A percentile compares a stretch with the other conserved stretches of the same genome.
These are phyloP conservation scores for Nemotelus nigrinus DNA, from an alignment of 2,888 invertebrate species.

Conservation along the genomic window DNA sequence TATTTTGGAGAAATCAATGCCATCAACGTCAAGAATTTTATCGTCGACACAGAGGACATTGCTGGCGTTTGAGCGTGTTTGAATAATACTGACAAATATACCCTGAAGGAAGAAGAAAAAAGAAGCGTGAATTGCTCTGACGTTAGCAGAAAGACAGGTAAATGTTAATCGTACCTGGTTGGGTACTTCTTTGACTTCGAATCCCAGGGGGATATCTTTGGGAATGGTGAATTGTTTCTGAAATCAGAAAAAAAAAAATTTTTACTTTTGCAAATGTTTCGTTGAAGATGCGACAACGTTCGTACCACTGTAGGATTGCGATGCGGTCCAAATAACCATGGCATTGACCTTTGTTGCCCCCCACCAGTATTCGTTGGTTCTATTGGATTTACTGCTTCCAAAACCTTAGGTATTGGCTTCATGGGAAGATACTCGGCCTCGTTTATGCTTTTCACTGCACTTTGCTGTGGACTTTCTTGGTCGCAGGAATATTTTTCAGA, in stretches of 20 bases:
- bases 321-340: conserved; percentile 63
- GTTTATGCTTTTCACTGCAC: too few species aligned
- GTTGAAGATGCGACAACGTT: background rate
- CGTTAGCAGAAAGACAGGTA: background rate
- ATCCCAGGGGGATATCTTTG: conserved; percentile 59
- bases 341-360: conserved; percentile 48
- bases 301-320: conserved; percentile 63
- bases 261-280: background rate
- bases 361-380: background rate
- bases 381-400: background rate
- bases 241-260: conserved; percentile 22
- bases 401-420: too few species aligned
- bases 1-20: conserved; percentile 62
- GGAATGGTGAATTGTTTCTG: conserved; percentile 61
- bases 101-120: conserved; percentile 53
- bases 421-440: too few species aligned
- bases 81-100: conserved; percentile 59
- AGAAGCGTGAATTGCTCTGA: background rate
- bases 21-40: conserved; percentile 62
- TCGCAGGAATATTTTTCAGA: too few species aligned
- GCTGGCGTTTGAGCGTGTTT: conserved; percentile 59
- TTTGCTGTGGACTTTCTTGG: too few species aligned
- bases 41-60: conserved; percentile 58
- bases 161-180: conserved; percentile 56
- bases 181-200: conserved; percentile 58